A percentile compares a stretch with the other conserved stretches of the same genome.
These are phyloP conservation scores for Tortricodes alternella DNA, from an alignment of 2,888 invertebrate species.

Conservation along the genomic window DNA sequence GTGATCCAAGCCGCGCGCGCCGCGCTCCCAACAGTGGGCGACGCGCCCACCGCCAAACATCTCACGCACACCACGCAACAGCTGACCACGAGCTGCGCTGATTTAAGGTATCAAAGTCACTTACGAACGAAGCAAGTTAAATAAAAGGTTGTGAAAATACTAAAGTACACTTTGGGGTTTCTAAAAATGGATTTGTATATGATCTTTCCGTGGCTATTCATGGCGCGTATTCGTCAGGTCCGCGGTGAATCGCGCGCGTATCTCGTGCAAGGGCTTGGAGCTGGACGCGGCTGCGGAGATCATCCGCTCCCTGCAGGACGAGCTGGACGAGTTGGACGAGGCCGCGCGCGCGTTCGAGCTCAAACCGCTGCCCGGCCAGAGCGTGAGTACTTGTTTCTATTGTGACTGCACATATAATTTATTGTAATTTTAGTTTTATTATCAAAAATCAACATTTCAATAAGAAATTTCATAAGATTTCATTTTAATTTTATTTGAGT, in stretches of 20 bases:
- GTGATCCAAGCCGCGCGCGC: slow-evolving; percentile 90
- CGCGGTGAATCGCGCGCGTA: slow-evolving; percentile 85
- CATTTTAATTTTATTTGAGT: too few relatives aligned
- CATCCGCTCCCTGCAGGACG: slow-evolving; percentile 89
- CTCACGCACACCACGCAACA: slow-evolving; percentile 88
- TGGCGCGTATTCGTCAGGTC: slow-evolving; percentile 75
- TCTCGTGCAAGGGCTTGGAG: slow-evolving; percentile 92
- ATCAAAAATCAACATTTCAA: too few relatives aligned
- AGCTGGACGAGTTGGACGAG: slow-evolving; percentile 90
- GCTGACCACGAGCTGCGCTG: slow-evolving; percentile 85
- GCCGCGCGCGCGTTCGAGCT: slow-evolving; percentile 88
- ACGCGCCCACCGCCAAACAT: slow-evolving; percentile 89
- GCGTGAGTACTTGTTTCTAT: slow-evolving; percentile 66
- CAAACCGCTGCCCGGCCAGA: slow-evolving; percentile 93
- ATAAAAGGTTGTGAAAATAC: too few relatives aligned
- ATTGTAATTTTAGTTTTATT: neutral
- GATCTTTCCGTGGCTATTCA: too few relatives aligned
- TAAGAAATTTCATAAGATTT: too few relatives aligned
- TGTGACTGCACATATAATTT: neutral
- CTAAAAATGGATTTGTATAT: too few relatives aligned
- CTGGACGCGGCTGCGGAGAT: slow-evolving; percentile 93
- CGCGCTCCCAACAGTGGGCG: slow-evolving; percentile 91
- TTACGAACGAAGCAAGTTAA: slow-evolving; percentile 43
- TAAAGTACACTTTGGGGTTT: too few relatives aligned
- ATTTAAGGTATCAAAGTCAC: slow-evolving; percentile 73